Percentiles rank a stretch among this genome's conserved stretches.
Evolutionary conservation across 2,113 vertebrate species (phyloP).

Genomic region (Strix uralensis): DNA sequence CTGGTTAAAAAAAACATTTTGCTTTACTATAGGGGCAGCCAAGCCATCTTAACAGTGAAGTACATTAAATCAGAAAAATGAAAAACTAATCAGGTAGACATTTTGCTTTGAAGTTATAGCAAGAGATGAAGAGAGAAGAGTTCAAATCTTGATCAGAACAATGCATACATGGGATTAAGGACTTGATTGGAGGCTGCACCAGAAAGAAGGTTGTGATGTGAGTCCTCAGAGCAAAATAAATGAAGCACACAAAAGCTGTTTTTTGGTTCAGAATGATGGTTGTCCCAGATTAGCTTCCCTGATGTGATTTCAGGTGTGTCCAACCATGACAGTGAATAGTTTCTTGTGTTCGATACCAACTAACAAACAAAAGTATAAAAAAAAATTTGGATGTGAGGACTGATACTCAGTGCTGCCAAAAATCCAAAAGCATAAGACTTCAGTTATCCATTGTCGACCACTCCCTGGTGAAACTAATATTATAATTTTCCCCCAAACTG

Average conservation of each 20-base stretch:
- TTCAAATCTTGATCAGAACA: background rate
- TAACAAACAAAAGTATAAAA: background rate
- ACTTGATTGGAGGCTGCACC: background rate
- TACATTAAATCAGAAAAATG: background rate
- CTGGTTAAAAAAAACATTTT: background rate
- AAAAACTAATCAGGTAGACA: background rate
- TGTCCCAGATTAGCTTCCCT: background rate
- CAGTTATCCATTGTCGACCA: background rate
- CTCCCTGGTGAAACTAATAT: background rate
- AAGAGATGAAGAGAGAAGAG: background rate
- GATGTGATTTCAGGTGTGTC: background rate
- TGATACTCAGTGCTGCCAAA: background rate
- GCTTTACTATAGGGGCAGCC: background rate
- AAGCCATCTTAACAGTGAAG: background rate
- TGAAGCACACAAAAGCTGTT: background rate
- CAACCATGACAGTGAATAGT: rapidly evolving
- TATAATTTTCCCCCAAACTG: background rate
- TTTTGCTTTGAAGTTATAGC: background rate
- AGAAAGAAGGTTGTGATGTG: background rate
- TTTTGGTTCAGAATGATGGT: background rate
- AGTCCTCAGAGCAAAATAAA: background rate
- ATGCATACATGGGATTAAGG: background rate
- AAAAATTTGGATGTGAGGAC: background rate
- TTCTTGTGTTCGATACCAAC: background rate
- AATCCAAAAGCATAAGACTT: background rate